These are phyloP conservation scores for Sebastes steindachneri DNA, from an alignment of 2,797 vertebrate species.

Conservation along the genomic window DNA sequence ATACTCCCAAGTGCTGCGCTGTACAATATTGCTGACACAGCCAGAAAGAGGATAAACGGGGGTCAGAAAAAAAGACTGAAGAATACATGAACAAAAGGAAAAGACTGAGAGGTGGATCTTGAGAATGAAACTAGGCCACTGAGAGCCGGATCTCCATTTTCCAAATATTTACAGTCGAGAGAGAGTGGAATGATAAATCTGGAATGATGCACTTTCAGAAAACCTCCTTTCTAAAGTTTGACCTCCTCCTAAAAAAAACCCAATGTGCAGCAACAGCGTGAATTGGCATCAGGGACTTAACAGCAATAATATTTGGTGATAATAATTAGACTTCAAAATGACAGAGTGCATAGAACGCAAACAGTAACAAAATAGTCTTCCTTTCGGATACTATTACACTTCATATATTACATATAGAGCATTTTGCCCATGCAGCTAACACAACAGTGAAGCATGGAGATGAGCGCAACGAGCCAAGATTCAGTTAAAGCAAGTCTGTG, in stretches of 20 bases:
- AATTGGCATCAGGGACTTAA: conserved; percentile 41
- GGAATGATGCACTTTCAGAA: conserved; percentile 59
- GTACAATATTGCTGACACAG: conserved; percentile 58
- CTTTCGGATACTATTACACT: conserved; percentile 78
- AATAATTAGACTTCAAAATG: conserved; percentile 59
- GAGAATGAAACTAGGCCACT: conserved; percentile 1
- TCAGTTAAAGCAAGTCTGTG: conserved; percentile 88
- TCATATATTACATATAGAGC: conserved; percentile 85
- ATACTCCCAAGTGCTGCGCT: conserved; percentile 31
- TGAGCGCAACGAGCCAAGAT: conserved; percentile 66
- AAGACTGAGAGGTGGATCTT: not conserved
- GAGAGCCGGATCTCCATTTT: conserved; percentile 11
- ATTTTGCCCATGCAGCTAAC: conserved; percentile 83
- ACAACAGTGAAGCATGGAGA: conserved; percentile 78
- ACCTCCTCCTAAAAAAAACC: conserved; percentile 25
- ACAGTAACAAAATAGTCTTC: conserved; percentile 82
- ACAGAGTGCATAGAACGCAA: conserved; percentile 93
- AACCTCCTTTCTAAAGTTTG: conserved; percentile 21
- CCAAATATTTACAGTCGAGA: conserved; percentile 67
- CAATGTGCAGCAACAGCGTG: conserved; percentile 44
- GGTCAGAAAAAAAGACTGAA: not conserved
- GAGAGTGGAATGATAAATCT: conserved; percentile 43
- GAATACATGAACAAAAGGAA: not conserved
- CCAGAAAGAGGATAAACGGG: conserved; percentile 15
- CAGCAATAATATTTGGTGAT: conserved; percentile 62